Conservation (phyloP, 2,888 invertebrate species). For the Drosophila differens region DNA sequence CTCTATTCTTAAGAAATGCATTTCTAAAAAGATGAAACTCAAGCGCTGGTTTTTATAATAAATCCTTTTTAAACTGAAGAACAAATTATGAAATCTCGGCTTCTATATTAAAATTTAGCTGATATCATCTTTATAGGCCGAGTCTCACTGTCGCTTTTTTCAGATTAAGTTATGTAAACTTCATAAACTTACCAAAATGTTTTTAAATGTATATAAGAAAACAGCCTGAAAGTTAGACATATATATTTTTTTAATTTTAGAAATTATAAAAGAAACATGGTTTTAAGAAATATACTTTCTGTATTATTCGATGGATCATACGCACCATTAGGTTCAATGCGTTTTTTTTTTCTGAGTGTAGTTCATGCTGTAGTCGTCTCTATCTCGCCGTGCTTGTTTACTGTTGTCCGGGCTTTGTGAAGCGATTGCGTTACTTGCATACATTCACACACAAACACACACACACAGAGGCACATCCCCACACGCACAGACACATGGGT, state of each 20-base stretch:
- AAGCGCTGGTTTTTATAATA: neutral
- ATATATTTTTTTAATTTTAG: neutral
- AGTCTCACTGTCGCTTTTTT: neutral
- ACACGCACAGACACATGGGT: neutral
- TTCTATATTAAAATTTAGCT: neutral
- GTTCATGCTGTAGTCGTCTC: constrained; percentile 35
- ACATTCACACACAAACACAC: constrained; percentile 8
- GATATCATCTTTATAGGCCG: neutral
- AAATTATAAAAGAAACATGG: neutral
- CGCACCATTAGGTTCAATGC: neutral
- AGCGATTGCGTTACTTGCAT: constrained; percentile 41
- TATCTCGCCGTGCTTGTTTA: constrained; percentile 68
- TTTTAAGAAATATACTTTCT: too few species aligned
- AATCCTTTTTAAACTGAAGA: neutral
- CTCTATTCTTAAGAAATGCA: neutral
- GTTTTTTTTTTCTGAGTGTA: neutral
- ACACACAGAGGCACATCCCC: neutral
- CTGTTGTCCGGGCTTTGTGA: constrained; percentile 63
- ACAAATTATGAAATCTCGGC: neutral
- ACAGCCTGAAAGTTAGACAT: too few species aligned
- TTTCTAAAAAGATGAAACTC: neutral
- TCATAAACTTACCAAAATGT: neutral
- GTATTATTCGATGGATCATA: too few species aligned
- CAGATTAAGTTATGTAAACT: neutral
- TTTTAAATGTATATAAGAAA: neutral